Percentiles rank a stretch among this genome's conserved stretches.
Conservation (phyloP, 2,888 invertebrate genomes). For the Agriotes lineatus region DNA sequence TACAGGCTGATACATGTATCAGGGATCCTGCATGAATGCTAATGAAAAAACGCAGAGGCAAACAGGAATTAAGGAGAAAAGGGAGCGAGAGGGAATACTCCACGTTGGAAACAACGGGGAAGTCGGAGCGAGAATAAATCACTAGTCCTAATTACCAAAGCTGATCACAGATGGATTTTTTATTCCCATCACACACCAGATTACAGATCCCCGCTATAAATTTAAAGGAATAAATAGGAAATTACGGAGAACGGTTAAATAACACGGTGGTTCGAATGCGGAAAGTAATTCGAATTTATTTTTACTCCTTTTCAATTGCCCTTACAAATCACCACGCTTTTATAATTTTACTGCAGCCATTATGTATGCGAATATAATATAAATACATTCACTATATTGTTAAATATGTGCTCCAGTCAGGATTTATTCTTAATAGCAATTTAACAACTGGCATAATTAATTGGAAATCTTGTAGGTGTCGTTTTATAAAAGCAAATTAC, state of each 20-base stretch:
- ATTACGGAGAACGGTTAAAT: constrained; percentile 16
- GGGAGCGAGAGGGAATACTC: constrained; percentile 3
- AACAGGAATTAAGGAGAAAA: constrained; percentile 3
- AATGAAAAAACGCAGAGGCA: constrained; percentile 13
- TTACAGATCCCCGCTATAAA: constrained; percentile 16
- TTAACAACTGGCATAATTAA: no score
- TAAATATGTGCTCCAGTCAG: no score
- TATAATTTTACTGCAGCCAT: no score
- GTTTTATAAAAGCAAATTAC: no score
- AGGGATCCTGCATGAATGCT: constrained; percentile 10
- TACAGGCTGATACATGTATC: constrained; percentile 13
- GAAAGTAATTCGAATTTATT: no score
- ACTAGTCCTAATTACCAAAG: constrained; percentile 42
- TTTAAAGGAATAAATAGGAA: constrained; percentile 22
- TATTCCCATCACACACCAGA: constrained; percentile 33
- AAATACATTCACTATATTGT: no score
- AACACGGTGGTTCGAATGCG: no score
- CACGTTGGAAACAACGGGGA: constrained; percentile 10
- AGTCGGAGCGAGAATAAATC: constrained; percentile 37
- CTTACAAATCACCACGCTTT: no score
- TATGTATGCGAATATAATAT: no score
- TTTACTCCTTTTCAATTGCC: no score
- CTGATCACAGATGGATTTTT: constrained; percentile 43
- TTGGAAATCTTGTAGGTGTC: no score
- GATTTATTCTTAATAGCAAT: no score